phyloP scores from a whole-genome alignment of 2,888 invertebrate genomes.

The Aethes cnicana region DNA sequence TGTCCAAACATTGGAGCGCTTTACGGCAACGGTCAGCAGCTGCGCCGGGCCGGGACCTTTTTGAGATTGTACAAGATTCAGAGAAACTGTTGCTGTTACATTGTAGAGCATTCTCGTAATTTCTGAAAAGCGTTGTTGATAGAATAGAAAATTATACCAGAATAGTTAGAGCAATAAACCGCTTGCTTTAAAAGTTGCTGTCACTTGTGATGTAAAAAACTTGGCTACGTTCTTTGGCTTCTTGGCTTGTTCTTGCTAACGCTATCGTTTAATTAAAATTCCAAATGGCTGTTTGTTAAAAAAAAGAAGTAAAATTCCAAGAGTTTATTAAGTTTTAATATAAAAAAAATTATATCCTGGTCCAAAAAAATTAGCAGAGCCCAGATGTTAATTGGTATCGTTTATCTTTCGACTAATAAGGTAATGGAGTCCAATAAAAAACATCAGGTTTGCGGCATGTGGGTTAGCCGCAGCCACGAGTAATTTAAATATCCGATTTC shows the following conservation, averaged over 20 bases:
- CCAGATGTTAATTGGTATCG: slow-evolving; percentile 26
- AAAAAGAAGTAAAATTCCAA: too few species aligned
- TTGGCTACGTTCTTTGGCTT: too few species aligned
- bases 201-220: too few species aligned
- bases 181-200: too few species aligned
- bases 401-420: slow-evolving; percentile 31
- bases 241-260: too few species aligned
- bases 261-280: too few species aligned
- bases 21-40: slow-evolving; percentile 69
- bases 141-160: background rate
- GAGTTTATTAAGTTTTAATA: too few species aligned
- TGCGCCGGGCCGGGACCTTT: slow-evolving; percentile 73
- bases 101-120: slow-evolving; percentile 10
- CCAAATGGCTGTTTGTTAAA: too few species aligned
- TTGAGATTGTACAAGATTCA: slow-evolving; percentile 71
- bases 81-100: slow-evolving; percentile 54
- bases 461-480: slow-evolving; percentile 51
- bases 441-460: slow-evolving; percentile 32
- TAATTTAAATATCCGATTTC: slow-evolving; percentile 54
- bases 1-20: slow-evolving; percentile 77
- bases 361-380: slow-evolving; percentile 19
- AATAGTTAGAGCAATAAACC: background rate
- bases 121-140: background rate
- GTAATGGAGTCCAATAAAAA: slow-evolving; percentile 31
- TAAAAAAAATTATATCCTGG: slow-evolving; percentile 17